Conservation (phyloP, 2,888 invertebrate genomes). For the Platypus cylindrus region DNA sequence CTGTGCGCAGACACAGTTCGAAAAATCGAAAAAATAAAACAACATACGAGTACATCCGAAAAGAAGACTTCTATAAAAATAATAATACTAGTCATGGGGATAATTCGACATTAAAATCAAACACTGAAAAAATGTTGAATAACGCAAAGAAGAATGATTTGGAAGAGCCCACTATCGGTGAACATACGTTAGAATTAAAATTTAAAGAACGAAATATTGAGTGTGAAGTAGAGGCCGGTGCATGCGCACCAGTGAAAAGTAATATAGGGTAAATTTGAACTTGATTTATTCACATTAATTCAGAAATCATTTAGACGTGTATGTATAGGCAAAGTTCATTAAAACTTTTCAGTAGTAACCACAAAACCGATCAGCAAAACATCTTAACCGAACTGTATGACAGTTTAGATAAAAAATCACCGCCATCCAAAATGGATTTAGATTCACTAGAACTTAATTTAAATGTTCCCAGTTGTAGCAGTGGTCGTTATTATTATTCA, state of each 20-base stretch:
- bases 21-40: slow-evolving; percentile 30
- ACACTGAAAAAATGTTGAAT: slow-evolving; percentile 12
- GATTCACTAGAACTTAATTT: slow-evolving; percentile 30
- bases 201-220: slow-evolving; percentile 34
- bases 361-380: slow-evolving; percentile 13
- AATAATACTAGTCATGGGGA: slow-evolving; percentile 17
- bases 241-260: too few relatives aligned
- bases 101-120: too few relatives aligned
- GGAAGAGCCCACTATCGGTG: slow-evolving; percentile 22
- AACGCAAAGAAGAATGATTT: slow-evolving; percentile 17
- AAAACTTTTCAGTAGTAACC: too few relatives aligned
- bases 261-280: too few relatives aligned
- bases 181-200: slow-evolving; percentile 30
- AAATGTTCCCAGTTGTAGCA: slow-evolving; percentile 15
- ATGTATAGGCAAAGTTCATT: too few relatives aligned
- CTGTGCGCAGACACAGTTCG: slow-evolving; percentile 53
- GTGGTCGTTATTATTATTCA: slow-evolving; percentile 1
- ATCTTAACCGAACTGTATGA: slow-evolving; percentile 30
- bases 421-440: slow-evolving; percentile 26
- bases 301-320: too few relatives aligned
- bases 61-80: slow-evolving; percentile 31
- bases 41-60: slow-evolving; percentile 33
- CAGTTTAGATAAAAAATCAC: slow-evolving; percentile 29
- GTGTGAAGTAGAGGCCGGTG: slow-evolving; percentile 27
- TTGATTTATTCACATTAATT: too few relatives aligned